phyloP scores from a whole-genome alignment of 2,888 invertebrate genomes.

The Volucella bombylans region DNA sequence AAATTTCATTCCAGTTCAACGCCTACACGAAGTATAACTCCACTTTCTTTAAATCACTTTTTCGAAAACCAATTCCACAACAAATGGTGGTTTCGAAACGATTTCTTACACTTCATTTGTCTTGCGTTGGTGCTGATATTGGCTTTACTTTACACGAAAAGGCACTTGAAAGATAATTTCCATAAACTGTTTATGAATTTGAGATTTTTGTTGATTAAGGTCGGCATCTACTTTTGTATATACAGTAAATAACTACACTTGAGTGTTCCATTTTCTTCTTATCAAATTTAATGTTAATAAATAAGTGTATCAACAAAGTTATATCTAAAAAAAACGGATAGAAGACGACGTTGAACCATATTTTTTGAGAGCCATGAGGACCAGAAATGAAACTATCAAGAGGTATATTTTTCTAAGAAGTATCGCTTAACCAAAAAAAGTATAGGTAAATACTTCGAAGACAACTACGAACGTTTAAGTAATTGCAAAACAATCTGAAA shows the following conservation, averaged over 20 bases:
- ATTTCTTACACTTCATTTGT: constrained; percentile 42
- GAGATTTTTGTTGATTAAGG: constrained; percentile 14
- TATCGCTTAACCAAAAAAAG: background rate
- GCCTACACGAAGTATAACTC: constrained; percentile 8
- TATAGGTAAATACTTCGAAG: no score
- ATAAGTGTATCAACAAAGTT: no score
- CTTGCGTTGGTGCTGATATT: background rate
- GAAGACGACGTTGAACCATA: no score
- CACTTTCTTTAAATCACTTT: constrained; percentile 32
- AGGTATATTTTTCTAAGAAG: no score
- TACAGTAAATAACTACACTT: background rate
- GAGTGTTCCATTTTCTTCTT: no score
- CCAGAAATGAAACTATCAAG: no score
- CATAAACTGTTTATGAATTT: constrained; percentile 21
- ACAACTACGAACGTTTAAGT: no score
- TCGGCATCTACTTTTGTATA: constrained; percentile 1
- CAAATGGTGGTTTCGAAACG: constrained; percentile 2
- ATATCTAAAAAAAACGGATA: no score
- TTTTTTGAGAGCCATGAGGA: no score
- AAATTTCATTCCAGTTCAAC: constrained; percentile 38
- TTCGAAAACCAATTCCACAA: constrained; percentile 5
- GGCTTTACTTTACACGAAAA: background rate
- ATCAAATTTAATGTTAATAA: no score
- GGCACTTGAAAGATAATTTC: constrained; percentile 9
- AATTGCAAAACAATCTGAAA: no score